phyloP scores from a whole-genome alignment of 2,797 vertebrate species.

The Neosilurus mollespiculum region DNA sequence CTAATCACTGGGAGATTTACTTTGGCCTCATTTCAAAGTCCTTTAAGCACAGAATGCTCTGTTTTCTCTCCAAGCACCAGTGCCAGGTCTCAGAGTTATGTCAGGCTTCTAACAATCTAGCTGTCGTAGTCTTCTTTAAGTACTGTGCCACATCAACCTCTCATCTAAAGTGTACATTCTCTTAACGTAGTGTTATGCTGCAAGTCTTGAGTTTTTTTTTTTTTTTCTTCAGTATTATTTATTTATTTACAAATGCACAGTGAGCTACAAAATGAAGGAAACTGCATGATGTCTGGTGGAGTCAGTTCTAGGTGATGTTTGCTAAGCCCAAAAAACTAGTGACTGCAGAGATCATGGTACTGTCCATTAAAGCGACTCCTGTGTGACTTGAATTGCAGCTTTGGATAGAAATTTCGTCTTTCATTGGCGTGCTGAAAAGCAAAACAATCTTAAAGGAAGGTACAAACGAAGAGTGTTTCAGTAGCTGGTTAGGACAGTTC shows the following conservation, averaged over 20 bases:
- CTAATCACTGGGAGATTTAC: conserved; percentile 67
- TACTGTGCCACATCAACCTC: neutral
- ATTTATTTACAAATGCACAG: neutral
- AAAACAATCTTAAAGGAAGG: conserved; percentile 28
- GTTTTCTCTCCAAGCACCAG: conserved; percentile 46
- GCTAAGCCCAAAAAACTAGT: conserved; percentile 41
- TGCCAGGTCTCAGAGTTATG: conserved; percentile 14
- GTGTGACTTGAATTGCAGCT: conserved; percentile 64
- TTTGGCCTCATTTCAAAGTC: conserved; percentile 66
- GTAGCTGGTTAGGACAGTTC: neutral
- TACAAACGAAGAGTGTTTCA: neutral
- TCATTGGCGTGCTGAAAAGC: conserved; percentile 62
- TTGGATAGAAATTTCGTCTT: conserved; percentile 66
- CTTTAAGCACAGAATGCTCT: conserved; percentile 57
- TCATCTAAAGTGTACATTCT: neutral
- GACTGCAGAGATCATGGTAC: neutral
- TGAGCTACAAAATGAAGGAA: neutral
- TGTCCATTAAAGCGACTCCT: conserved; percentile 33
- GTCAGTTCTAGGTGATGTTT: conserved; percentile 64
- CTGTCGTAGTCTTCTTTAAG: conserved; percentile 6
- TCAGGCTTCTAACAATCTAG: neutral
- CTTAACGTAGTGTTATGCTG: neutral
- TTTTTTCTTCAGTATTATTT: too few relatives aligned
- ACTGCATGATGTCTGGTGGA: neutral
- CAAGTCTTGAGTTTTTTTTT: neutral